Evolutionary conservation across 2,888 invertebrate species (phyloP), one percentile per base, ranked within the genome.

Genomic region (Erebia ligea): DNA sequence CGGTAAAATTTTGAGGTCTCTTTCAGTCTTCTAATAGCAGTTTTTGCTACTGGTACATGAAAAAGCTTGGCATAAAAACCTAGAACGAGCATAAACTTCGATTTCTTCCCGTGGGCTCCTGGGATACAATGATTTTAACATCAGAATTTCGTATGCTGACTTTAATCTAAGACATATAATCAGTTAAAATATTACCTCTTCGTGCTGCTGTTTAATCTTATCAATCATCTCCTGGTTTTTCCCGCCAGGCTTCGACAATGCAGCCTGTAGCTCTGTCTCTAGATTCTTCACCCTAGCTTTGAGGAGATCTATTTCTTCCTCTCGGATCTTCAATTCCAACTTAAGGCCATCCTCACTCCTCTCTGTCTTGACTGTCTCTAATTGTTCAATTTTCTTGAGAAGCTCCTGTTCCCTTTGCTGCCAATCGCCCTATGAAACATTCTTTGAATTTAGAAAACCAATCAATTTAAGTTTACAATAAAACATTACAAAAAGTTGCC

Each of bases 171-270:
- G 13, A 48, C 15, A 48, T n/a, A 19, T 40, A 19, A 34, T 61
- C 11, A 42, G 3, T 17, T n/a, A 8, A 17, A 15, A 19, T 15
- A 1, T 61, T 61, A 92, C 94, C 86, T 94, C 94, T 74, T 93
- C 93, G 50, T 94, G 94, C 63, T 94, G 94, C 52, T 85, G 90
- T 74, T 93, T 94, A 70, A 94, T 93, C 59, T 90, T 92, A 59
- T 91, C 88, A 13, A 94, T 90, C 83, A 94, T 87, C 78, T 93
- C 93, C n/a, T 92, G 91, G 74, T 93, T 93, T 82, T 92, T 93
- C 9, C 89, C 88, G 21, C 85, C 88, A 0, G 94, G 94, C 75
- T 91, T 91, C 0, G 90, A 88, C 19, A 93, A 75, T 1, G 92
- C 92, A 0, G 93, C 93, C 57, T 90, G 90, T 21, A 94, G 79